Conservation (phyloP, 2,888 invertebrate species). For the Chydorus sphaericus region DNA sequence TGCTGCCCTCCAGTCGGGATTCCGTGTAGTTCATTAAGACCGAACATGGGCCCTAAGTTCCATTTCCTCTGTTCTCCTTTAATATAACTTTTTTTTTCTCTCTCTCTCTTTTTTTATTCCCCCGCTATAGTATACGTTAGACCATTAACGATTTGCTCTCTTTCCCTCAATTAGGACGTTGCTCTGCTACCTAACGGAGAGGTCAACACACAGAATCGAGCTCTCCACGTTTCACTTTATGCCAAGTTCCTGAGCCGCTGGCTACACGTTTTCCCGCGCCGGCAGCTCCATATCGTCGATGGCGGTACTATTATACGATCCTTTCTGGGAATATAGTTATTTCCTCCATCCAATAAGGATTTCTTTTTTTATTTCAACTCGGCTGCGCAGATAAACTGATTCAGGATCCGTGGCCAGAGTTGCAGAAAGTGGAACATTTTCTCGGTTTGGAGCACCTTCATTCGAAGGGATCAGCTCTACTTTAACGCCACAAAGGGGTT, state of each 20-base stretch:
- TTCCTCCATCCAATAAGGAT: neutral
- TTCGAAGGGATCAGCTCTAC: slow-evolving; percentile 77
- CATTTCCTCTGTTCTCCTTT: no score
- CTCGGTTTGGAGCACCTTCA: slow-evolving; percentile 53
- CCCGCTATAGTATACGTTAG: no score
- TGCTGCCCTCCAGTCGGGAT: no score
- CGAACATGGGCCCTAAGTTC: no score
- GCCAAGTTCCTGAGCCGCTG: slow-evolving; percentile 78
- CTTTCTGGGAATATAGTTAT: neutral
- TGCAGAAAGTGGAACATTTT: slow-evolving; percentile 74
- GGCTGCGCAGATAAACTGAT: slow-evolving; percentile 52
- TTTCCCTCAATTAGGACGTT: slow-evolving; percentile 10
- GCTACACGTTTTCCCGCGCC: slow-evolving; percentile 80
- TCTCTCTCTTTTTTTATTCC: no score
- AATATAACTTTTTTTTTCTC: no score
- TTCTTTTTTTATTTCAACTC: neutral
- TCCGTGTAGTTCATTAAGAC: no score
- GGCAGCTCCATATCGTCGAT: slow-evolving; percentile 87
- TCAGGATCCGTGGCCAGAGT: slow-evolving; percentile 35
- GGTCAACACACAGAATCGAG: slow-evolving; percentile 31
- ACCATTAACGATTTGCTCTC: no score
- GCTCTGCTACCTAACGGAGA: slow-evolving; percentile 27
- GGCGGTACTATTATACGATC: slow-evolving; percentile 33
- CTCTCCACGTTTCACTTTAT: slow-evolving; percentile 55
- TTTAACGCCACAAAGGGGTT: slow-evolving; percentile 95